Percentiles rank a stretch among this genome's conserved stretches.
phyloP scores from a whole-genome alignment of 2,888 invertebrate genomes.

The Erebia aethiops region DNA sequence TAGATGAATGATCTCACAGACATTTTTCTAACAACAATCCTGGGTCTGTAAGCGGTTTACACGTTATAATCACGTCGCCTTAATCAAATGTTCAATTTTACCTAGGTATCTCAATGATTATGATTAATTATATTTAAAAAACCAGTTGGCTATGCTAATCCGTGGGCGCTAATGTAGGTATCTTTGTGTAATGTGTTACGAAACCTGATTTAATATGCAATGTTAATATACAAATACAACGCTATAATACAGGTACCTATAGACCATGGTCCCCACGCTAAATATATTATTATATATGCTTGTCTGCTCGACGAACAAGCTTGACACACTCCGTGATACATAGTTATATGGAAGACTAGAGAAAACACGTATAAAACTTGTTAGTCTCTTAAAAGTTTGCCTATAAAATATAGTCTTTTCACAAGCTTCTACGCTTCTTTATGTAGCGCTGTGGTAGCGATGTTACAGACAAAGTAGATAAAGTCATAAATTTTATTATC shows the following conservation, averaged over 20 bases:
- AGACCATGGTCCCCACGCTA: background rate
- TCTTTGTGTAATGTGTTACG: slow-evolving; percentile 34
- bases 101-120: slow-evolving; percentile 34
- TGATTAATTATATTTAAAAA: slow-evolving; percentile 37
- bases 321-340: too few species aligned
- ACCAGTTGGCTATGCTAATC: slow-evolving; percentile 35
- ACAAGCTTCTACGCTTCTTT: too few species aligned
- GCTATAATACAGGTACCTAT: background rate
- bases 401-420: too few species aligned
- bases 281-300: too few species aligned
- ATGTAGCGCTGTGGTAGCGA: too few species aligned
- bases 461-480: too few species aligned
- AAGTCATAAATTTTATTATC: too few species aligned
- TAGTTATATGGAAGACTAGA: too few species aligned
- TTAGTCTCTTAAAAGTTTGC: too few species aligned
- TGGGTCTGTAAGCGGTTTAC: background rate
- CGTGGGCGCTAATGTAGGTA: slow-evolving; percentile 16
- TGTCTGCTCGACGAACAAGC: too few species aligned
- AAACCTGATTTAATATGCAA: slow-evolving; percentile 34
- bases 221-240: slow-evolving; percentile 15
- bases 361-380: too few species aligned
- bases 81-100: slow-evolving; percentile 22
- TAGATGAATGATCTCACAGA: background rate
- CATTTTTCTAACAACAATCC: background rate
- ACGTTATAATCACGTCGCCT: background rate